Evolutionary conservation across 2,888 invertebrate species (phyloP), one percentile per base, ranked within the genome.

Genomic region (Machimus rusticus): DNA sequence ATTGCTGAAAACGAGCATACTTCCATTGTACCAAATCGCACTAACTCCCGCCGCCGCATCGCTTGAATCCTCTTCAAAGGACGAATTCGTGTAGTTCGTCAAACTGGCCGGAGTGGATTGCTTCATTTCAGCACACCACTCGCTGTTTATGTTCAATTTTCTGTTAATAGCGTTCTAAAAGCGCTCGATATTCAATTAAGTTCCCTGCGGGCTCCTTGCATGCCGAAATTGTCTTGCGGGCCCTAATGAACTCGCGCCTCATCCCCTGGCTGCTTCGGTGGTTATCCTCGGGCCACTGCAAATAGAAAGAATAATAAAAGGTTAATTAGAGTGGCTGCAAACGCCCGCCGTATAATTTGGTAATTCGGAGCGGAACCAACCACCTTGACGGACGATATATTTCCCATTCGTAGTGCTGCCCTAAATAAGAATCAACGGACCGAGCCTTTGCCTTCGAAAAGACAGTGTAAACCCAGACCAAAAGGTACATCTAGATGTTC

Each of bases 121-220:
- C 82, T 82, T 82, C 82, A 82, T 82, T 66, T 66, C 66, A 19
- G 51, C 8, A 34, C 23, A 39, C 57, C 66, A 57, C 55, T 82
- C 57, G 66, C 82, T 82, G 82, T 82, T 82, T 55, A 82, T 37
- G 12, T 19, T 31, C 82, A 39, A 82, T 66, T 82, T 82, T 55
- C 57, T 82, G 37, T 82, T 55, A 82, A 82, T 82, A 57, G 66
- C 66, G 28, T 19, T 57, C 82, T 57, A n/a, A 82, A 82, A 66
- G 82, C 34, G 57, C 57, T 82, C 82, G 82, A 66, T 82, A 57
- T 82, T 82, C 82, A 82, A 82, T 82, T 82, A 82, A 57, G 57
- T 39, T 66, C 66, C 66, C 66, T 66, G 66, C 66, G 28, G 66
- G 66, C 66, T 66, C 66, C 66, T 66, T 66, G 66, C 66, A 66